Evolutionary conservation across 2,113 vertebrate genomes (phyloP).

Genomic region (Himantopus leucocephalus): DNA sequence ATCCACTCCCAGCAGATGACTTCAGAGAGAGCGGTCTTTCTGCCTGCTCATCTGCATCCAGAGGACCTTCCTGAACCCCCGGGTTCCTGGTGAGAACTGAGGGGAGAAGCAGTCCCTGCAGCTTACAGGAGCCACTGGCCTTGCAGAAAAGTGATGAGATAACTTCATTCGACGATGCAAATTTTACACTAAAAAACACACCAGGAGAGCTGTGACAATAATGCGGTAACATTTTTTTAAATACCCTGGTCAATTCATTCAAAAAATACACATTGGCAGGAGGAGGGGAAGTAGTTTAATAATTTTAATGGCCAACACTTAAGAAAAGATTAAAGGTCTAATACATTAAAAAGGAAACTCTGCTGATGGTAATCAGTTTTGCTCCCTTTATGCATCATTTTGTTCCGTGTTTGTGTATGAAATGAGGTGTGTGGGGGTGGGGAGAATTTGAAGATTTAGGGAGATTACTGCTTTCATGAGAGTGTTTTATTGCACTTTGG

Average conservation of each 20-base stretch:
- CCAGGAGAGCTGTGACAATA: not conserved
- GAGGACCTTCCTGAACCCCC: not conserved
- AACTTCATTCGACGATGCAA: not conserved
- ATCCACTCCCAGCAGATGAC: not conserved
- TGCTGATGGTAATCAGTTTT: conserved; percentile 67
- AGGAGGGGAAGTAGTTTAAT: conserved; percentile 52
- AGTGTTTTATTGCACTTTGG: conserved; percentile 57
- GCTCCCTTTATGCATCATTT: conserved; percentile 52
- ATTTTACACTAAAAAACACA: not conserved
- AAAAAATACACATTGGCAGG: conserved; percentile 48
- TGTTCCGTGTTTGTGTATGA: conserved; percentile 27
- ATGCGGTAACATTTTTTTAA: not conserved
- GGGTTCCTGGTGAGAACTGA: not conserved
- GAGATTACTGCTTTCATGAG: conserved; percentile 41
- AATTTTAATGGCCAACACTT: conserved; percentile 64
- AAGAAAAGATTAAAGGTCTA: conserved; percentile 65
- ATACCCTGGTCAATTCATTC: not conserved
- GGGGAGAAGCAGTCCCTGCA: not conserved
- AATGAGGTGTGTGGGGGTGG: not conserved
- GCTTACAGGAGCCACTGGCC: not conserved
- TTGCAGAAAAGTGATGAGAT: not conserved
- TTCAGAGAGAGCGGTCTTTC: not conserved
- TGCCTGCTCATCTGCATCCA: not conserved
- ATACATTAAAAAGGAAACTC: conserved; percentile 61
- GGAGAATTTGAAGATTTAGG: conserved; percentile 42